Evolutionary conservation across 2,113 vertebrate species (phyloP), one percentile per base, ranked within the genome.

Genomic region (Neotoma lepida): DNA sequence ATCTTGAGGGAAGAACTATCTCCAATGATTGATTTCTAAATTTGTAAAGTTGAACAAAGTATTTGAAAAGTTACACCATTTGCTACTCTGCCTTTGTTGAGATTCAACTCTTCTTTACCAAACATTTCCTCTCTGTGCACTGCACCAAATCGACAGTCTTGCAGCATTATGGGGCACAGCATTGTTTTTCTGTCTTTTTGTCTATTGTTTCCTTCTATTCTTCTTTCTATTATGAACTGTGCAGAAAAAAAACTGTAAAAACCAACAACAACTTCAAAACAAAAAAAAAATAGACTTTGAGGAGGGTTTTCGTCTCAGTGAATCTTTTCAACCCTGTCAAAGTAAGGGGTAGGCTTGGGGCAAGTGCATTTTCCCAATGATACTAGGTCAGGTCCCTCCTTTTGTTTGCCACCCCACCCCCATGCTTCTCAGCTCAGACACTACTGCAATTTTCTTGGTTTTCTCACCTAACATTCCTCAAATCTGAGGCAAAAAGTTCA

Each of bases 1-100:
- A 85, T 84, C 58, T 54, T 95, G 96, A 97, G 76, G 86, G 80
- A 97, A 91, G 54, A 95, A 97, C 82, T 71, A 94, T 89, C 74
- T 96, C 88, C 93, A 97, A 97, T 95, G 93, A 97, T 96, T 97
- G 97, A 98, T 98, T 98, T 81, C 98, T 97, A 97, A 94, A 98
- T 97, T 94, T 96, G 92, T 96, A 94, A 97, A 96, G 95, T 95
- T 97, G 96, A 97, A 97, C 97, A 96, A 98, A 97, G 91, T 87
- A 71, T 97, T 97, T 97, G 93, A 96, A 97, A 98, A 97, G 82
- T 95, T 96, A 97, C 89, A 97, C 84, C 93, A 94, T 97, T 98
- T 97, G 94, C 95, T 95, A 96, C 77, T 92, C 73, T 10, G 90
- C 87, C 94, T 97, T 98, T 97, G 98, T 92, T 85, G 97, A 96